Evolutionary conservation across 53 echinoderm and acorn worm species (phyloP), one percentile per base, ranked within the genome.

Genomic region (Henricia sp.): DNA sequence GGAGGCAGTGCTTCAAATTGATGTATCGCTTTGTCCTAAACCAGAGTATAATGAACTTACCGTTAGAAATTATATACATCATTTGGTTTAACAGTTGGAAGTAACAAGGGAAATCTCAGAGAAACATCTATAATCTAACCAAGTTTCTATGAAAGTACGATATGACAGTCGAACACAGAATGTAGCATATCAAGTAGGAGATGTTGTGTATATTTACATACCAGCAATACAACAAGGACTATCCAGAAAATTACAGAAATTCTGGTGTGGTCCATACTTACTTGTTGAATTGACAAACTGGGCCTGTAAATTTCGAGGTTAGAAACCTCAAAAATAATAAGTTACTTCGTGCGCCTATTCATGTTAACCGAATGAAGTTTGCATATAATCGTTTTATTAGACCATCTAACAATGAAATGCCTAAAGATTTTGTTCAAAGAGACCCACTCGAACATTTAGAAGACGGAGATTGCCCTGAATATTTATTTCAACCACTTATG

Each of bases 191-290:
- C 63, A 76, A 42, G 64, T 78, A 12, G 80, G 64, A 17, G 64
- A 82, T 65, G 34, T 67, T 51, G 82, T 82, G 13, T 65, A 65
- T 26, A 33, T 85, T 16, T 85, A 72, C 42, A 85, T 85, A 53
- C 72, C 85, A 33, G 72, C 60, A 10, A 37, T 54, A 19, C 72
- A 85, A 41, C 40, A 85, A 37, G 85, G 85, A 6, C 33, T 85
- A 20, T 85, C 72, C 40, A 70, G 85, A 70, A 85, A 85, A 72
- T 44, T 85, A 14, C 37, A 59, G 58, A 57, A 72, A 29, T 85
- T 57, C 52, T 85, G 85, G 72, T 70, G 57, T 19, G 85, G 85
- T 23, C 85, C 85, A 1, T 85, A 84, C 70, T 38, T 85, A 38
- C 52, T 85, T 16, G 72, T 85, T 5, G 29, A 85, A n/a, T n/a